A percentile compares a stretch with the other conserved stretches of the same genome.
Conservation (phyloP, 2,888 invertebrate genomes). For the Cancer borealis region DNA sequence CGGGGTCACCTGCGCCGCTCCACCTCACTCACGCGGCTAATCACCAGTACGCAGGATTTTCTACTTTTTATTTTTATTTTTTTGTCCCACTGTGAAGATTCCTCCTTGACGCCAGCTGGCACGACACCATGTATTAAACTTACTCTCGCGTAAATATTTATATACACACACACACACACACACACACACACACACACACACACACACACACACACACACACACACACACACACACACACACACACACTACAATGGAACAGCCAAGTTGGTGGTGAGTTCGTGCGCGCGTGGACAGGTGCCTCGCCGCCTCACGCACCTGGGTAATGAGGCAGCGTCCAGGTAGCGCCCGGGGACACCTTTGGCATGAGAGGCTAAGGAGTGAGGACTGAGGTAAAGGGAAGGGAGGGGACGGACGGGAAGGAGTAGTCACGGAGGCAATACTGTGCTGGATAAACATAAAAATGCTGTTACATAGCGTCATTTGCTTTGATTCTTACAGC, state of each 20-base stretch:
- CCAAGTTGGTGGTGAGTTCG: neutral
- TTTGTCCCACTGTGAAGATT: neutral
- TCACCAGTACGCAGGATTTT: neutral
- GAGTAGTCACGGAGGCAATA: neutral
- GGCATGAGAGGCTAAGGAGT: neutral
- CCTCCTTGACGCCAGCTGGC: neutral
- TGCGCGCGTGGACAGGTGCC: neutral
- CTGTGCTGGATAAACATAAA: too few species aligned
- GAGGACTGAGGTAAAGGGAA: neutral
- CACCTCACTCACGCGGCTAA: neutral
- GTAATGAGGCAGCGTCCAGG: neutral
- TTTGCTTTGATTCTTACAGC: too few species aligned
- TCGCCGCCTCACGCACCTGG: neutral
- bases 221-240: neutral
- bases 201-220: neutral
- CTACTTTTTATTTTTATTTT: neutral
- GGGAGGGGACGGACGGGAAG: neutral
- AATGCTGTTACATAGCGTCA: too few species aligned
- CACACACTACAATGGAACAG: neutral
- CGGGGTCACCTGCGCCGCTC: neutral
- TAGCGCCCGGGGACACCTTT: neutral
- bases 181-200: slow-evolving; percentile 9
- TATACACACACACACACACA: neutral
- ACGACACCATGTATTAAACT: neutral
- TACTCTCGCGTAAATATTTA: neutral